These are phyloP conservation scores for Rhabditoides inermis DNA, from an alignment of 2,888 invertebrate species.

Conservation along the genomic window DNA sequence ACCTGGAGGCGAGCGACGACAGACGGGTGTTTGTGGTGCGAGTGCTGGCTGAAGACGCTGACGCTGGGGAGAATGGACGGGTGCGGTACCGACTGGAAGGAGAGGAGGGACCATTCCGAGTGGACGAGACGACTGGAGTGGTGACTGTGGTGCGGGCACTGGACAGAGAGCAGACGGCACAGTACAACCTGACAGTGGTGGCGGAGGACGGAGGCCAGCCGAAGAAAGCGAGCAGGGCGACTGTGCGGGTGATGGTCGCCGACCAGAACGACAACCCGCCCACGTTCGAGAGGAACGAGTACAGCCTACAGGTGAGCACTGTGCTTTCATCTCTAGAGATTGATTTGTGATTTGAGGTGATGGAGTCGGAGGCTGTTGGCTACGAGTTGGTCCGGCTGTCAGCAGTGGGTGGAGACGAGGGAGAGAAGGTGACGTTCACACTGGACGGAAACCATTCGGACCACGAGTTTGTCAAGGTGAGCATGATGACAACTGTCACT, in stretches of 20 bases:
- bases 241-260: constrained; percentile 22
- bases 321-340: too few species aligned
- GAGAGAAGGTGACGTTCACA: constrained; percentile 24
- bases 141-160: constrained; percentile 76
- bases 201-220: constrained; percentile 66
- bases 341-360: constrained; percentile 9
- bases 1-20: constrained; percentile 20
- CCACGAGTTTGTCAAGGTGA: constrained; percentile 17
- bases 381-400: constrained; percentile 30
- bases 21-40: constrained; percentile 23
- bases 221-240: constrained; percentile 50
- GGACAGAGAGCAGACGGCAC: constrained; percentile 73
- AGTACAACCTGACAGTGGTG: constrained; percentile 22
- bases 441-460: constrained; percentile 10
- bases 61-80: constrained; percentile 84
- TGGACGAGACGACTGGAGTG: constrained; percentile 78
- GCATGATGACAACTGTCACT: too few species aligned
- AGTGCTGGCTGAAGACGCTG: constrained; percentile 54
- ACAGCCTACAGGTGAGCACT: constrained; percentile 28
- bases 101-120: constrained; percentile 61
- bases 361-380: constrained; percentile 29
- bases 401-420: constrained; percentile 60
- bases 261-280: constrained; percentile 57
- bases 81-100: constrained; percentile 84
- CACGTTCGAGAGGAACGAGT: constrained; percentile 34